These are phyloP conservation scores for Oncorhynchus tshawytscha DNA, from an alignment of 2,113 vertebrate species.

Conservation along the genomic window DNA sequence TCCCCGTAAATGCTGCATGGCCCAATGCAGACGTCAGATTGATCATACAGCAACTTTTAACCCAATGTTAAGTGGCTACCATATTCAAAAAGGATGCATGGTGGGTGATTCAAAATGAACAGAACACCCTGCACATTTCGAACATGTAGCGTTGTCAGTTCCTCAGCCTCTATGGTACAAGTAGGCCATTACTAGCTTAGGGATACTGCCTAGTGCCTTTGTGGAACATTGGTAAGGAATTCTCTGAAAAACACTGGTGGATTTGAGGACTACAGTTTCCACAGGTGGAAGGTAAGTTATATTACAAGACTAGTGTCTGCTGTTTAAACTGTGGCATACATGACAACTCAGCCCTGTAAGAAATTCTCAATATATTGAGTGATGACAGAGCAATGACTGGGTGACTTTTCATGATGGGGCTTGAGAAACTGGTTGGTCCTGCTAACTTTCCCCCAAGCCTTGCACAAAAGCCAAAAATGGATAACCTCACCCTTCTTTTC, in stretches of 20 bases:
- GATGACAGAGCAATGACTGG: not conserved
- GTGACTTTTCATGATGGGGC: not conserved
- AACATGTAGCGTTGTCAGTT: not conserved
- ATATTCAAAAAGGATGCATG: not conserved
- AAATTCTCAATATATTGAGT: not conserved
- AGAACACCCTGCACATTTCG: not conserved
- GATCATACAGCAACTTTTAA: not conserved
- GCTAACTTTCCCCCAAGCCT: not conserved
- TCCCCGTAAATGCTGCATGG: too few species aligned
- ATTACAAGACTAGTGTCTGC: not conserved
- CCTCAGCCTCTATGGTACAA: not conserved
- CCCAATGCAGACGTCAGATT: too few species aligned
- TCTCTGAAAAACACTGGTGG: not conserved
- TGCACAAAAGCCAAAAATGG: not conserved
- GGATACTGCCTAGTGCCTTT: not conserved
- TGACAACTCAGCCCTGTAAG: not conserved
- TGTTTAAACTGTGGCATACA: not conserved
- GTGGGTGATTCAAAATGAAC: not conserved
- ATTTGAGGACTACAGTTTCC: not conserved
- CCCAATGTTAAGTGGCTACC: not conserved
- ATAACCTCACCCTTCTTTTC: not conserved
- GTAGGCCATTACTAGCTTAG: not conserved
- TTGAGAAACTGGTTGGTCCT: not conserved
- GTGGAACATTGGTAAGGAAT: not conserved
- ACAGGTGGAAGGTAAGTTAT: not conserved